Evolutionary conservation across 2,888 invertebrate species (phyloP), one percentile per base, ranked within the genome.

Genomic region (Ariolimax columbianus): DNA sequence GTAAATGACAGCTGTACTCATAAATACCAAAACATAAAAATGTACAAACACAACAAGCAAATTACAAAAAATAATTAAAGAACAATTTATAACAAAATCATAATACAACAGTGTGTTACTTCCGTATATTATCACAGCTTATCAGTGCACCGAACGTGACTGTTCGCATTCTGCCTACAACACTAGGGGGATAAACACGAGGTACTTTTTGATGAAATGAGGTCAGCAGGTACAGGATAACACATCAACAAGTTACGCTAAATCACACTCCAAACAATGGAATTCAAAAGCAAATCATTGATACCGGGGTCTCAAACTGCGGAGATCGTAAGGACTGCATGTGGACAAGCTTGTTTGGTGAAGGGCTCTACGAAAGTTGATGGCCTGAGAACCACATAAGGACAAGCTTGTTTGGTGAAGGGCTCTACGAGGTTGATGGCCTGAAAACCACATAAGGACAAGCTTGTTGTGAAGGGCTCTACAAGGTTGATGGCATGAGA

Each of bases 121-220:
- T 30, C 63, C 14, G 14, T 33, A 66, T 17, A 9, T 43, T 73
- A 73, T 73, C 73, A 73, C 73, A 73, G 73, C 40, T 40, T 72
- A 40, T 23, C 4, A 23, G 40, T 40, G 30, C 73, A 75, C 47
- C n/a, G 11, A 70, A 23, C 43, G n/a, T 38, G 33, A 14, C 4
- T 33, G 51, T 51, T 51, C 33, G 19, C 51, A 51, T 33, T 33
- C 47, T 51, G 33, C 33, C 0, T 75, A 30, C 75, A 51, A 75
- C 47, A 51, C 9, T 3, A 51, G 75, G 47, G 63, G 38, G 40
- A 38, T 14, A 79, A 59, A 47, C 40, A 30, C 4, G 66, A 79
- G 79, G 79, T 79, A 78, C 78, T 63, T 79, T 33, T 79, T 79
- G 30, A 63, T n/a, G 30, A 47, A 63, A 66, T 79, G 68, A 79